phyloP scores from a whole-genome alignment of 1,140 invertebrate genomes.

The Caenorhabditis inopinata region DNA sequence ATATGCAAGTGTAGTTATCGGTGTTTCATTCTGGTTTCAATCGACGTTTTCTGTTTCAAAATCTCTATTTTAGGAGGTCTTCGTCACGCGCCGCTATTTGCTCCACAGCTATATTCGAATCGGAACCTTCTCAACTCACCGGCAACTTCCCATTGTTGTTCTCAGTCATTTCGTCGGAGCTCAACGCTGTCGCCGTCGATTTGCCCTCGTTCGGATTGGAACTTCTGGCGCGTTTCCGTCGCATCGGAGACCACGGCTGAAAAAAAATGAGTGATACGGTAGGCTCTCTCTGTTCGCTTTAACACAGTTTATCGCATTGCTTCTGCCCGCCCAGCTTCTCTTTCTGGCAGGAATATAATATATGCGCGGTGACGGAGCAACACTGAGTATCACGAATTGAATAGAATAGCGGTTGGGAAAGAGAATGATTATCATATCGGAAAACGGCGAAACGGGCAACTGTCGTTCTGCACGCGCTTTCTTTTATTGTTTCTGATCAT shows the following conservation, averaged over 20 bases:
- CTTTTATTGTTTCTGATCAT: conserved; percentile 20
- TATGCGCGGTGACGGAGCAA: conserved; percentile 5
- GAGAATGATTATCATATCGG: conserved; percentile 1
- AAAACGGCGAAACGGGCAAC: neutral
- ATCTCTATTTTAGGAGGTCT: neutral
- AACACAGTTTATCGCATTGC: neutral
- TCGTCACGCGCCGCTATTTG: neutral
- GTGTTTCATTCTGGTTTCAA: too few relatives aligned
- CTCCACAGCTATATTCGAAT: neutral
- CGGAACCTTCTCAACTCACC: neutral
- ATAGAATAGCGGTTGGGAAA: neutral
- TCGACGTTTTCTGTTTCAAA: neutral
- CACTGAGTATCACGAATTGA: neutral
- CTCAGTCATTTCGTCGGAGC: neutral
- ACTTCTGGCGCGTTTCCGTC: conserved; percentile 14
- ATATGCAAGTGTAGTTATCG: too few relatives aligned
- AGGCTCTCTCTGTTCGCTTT: neutral
- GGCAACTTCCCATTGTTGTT: conserved; percentile 21
- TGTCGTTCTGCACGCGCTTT: neutral
- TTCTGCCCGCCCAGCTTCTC: too few relatives aligned
- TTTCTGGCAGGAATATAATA: neutral
- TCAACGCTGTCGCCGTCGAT: neutral
- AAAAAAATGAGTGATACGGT: neutral
- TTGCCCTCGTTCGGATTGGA: conserved; percentile 20
- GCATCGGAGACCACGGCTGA: conserved; percentile 28